phyloP scores from a whole-genome alignment of 2,888 invertebrate species.

The Scaptodrosophila latifasciaeformis region DNA sequence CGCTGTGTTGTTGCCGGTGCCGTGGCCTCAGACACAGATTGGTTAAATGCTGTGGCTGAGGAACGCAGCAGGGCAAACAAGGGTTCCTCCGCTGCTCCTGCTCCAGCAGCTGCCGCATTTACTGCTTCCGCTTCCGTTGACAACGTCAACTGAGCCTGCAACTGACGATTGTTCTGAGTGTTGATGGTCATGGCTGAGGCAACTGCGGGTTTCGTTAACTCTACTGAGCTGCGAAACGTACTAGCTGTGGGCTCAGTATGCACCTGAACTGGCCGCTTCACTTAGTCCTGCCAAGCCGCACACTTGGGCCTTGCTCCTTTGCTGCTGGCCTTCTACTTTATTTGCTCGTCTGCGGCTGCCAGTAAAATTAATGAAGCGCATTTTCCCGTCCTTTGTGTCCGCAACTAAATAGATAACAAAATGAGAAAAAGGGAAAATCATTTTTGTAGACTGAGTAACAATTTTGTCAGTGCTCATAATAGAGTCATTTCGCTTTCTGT shows the following conservation, averaged over 20 bases:
- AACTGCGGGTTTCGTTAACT: background rate
- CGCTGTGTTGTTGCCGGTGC: slow-evolving; percentile 18
- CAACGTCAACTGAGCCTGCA: background rate
- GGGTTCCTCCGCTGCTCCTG: slow-evolving; percentile 41
- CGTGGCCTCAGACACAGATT: slow-evolving; percentile 26
- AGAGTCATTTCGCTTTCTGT: background rate
- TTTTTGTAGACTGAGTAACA: too few relatives aligned
- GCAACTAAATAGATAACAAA: background rate
- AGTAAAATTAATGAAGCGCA: slow-evolving; percentile 41
- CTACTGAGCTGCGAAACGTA: slow-evolving; percentile 36
- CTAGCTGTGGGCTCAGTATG: slow-evolving; percentile 17
- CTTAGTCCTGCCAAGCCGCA: too few relatives aligned
- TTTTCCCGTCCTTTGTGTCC: slow-evolving; percentile 26
- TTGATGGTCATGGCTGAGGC: slow-evolving; percentile 41
- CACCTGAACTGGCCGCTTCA: too few relatives aligned
- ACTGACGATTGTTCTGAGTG: slow-evolving; percentile 64
- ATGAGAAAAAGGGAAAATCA: background rate
- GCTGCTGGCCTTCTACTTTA: slow-evolving; percentile 12
- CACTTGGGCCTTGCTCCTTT: slow-evolving; percentile 1
- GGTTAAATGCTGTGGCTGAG: slow-evolving; percentile 47
- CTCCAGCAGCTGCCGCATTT: too few relatives aligned
- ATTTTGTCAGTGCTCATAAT: background rate
- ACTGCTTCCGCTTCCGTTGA: slow-evolving; percentile 57
- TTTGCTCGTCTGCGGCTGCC: slow-evolving; percentile 33
- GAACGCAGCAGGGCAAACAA: slow-evolving; percentile 45